Evolutionary conservation across 1,140 invertebrate species (phyloP).

Genomic region (Neodiprion lecontei): DNA sequence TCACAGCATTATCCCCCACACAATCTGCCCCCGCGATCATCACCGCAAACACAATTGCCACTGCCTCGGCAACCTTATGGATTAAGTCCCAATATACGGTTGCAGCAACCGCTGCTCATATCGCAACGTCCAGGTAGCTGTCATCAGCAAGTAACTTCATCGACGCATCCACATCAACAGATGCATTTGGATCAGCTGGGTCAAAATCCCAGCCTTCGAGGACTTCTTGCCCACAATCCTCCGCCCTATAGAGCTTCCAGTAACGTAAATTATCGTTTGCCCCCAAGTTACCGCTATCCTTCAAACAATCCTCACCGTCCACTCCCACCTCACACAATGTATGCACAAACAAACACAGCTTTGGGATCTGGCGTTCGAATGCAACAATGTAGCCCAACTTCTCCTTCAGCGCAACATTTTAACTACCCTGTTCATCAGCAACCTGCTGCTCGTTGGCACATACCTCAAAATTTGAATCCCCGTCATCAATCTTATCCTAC

Average conservation of each 20-base stretch:
- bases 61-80: slow-evolving; percentile 43
- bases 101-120: slow-evolving; percentile 50
- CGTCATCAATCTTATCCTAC: slow-evolving; percentile 40
- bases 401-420: slow-evolving; percentile 38
- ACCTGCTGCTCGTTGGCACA: slow-evolving; percentile 54
- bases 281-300: slow-evolving; percentile 51
- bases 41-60: slow-evolving; percentile 46
- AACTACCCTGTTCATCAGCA: slow-evolving; percentile 28
- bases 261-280: slow-evolving; percentile 50
- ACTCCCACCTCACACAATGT: slow-evolving; percentile 40
- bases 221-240: slow-evolving; percentile 54
- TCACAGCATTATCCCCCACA: slow-evolving; percentile 49
- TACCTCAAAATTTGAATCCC: slow-evolving; percentile 52
- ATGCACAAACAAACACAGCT: slow-evolving; percentile 43
- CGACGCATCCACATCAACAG: slow-evolving; percentile 61
- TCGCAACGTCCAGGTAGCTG: slow-evolving; percentile 49
- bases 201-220: slow-evolving; percentile 53
- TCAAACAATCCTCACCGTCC: slow-evolving; percentile 22
- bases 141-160: slow-evolving; percentile 61
- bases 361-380: slow-evolving; percentile 47
- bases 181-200: slow-evolving; percentile 53
- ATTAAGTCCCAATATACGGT: slow-evolving; percentile 44
- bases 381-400: slow-evolving; percentile 45
- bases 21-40: slow-evolving; percentile 49
- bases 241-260: slow-evolving; percentile 45